A percentile compares a stretch with the other conserved stretches of the same genome.
These are phyloP conservation scores for Caenorhabditis sp. DNA, from an alignment of 2,888 invertebrate species.

Conservation along the genomic window DNA sequence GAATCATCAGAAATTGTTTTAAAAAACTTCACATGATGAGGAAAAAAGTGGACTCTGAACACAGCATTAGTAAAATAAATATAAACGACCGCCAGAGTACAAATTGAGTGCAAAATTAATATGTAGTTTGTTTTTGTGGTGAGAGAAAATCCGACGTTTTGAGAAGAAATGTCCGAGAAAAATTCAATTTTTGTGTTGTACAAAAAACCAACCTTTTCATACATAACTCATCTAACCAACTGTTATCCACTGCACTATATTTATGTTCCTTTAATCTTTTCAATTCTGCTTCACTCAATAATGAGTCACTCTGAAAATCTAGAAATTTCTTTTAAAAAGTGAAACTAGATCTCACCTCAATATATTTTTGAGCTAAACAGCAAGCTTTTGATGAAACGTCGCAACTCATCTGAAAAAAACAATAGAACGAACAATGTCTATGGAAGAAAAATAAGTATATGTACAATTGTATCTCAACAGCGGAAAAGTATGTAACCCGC, in stretches of 20 bases:
- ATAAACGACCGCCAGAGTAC: too few relatives aligned
- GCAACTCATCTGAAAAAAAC: conserved; percentile 17
- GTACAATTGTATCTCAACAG: background rate
- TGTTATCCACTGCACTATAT: conserved; percentile 87
- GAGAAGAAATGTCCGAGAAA: background rate
- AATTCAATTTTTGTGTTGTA: background rate
- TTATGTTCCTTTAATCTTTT: conserved; percentile 85
- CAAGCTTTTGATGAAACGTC: conserved; percentile 28
- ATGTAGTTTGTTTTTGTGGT: background rate
- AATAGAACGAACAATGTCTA: background rate
- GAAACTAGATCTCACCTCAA: conserved; percentile 11
- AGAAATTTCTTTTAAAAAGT: background rate
- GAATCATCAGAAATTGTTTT: too few relatives aligned
- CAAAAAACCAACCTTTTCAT: conserved; percentile 63
- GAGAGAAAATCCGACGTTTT: background rate
- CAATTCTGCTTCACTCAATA: conserved; percentile 60
- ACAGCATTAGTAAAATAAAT: too few relatives aligned
- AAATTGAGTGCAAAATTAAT: too few relatives aligned
- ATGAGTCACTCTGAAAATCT: conserved; percentile 54
- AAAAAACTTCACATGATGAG: too few relatives aligned
- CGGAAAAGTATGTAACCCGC: background rate
- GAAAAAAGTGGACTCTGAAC: too few relatives aligned
- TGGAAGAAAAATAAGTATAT: background rate
- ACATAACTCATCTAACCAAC: conserved; percentile 80
- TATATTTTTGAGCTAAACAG: conserved; percentile 22